These are phyloP conservation scores for Hylaeus volcanicus DNA, from an alignment of 1,140 invertebrate species.

Conservation along the genomic window DNA sequence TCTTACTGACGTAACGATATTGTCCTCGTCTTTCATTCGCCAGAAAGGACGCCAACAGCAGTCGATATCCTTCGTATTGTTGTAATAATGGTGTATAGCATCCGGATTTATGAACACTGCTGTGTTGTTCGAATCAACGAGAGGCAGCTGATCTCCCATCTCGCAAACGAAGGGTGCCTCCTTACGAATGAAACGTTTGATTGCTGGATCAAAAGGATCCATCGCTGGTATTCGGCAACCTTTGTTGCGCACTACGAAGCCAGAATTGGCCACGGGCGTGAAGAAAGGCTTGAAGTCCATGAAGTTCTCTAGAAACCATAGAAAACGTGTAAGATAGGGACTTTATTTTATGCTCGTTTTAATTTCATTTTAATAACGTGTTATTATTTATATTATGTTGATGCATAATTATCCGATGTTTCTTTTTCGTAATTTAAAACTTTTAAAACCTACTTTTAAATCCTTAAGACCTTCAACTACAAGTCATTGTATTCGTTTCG, in stretches of 20 bases:
- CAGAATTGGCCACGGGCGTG: conserved; percentile 56
- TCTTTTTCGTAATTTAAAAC: no score
- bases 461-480: not conserved
- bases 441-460: no score
- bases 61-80: conserved; percentile 75
- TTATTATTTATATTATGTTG: no score
- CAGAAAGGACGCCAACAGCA: conserved; percentile 86
- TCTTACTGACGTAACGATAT: conserved; percentile 69
- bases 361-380: not conserved
- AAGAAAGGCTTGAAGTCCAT: conserved; percentile 29
- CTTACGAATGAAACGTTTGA: conserved; percentile 78
- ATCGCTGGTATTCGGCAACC: conserved; percentile 91
- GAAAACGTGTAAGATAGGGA: no score
- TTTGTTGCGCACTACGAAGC: conserved; percentile 85
- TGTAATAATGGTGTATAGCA: conserved; percentile 79
- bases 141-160: conserved; percentile 78
- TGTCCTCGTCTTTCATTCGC: conserved; percentile 79
- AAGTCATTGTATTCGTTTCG: no score
- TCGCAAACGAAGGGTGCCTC: conserved; percentile 77
- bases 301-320: conserved; percentile 42
- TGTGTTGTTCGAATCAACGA: conserved; percentile 84
- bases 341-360: not conserved
- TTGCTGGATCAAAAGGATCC: conserved; percentile 84
- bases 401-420: no score
- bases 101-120: conserved; percentile 82